Evolutionary conservation across 2,113 vertebrate species (phyloP), one percentile per base, ranked within the genome.

Genomic region (Cinclus mexicanus): DNA sequence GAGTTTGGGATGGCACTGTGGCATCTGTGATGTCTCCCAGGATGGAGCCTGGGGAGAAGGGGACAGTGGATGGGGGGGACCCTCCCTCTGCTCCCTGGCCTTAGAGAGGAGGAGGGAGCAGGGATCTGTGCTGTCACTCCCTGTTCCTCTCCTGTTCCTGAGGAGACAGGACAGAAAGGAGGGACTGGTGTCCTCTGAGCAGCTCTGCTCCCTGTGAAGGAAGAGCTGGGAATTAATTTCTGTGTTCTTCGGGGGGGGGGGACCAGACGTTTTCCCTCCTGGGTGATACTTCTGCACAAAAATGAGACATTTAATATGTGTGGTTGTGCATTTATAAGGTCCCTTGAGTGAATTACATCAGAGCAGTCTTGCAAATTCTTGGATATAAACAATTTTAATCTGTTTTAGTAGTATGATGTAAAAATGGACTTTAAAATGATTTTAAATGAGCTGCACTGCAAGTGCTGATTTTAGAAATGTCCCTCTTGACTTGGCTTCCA

Each of bases 1-100:
- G 75, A 13, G 21, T 19, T 41, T 11, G 29, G 31, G 25, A 1
- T 0, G 1, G 22, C 22, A 0, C 22, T 1, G 26, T 7, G 46
- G 57, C 28, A 2, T 23, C 59, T 21, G 14, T 2, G 69, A 11
- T 14, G 4, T 39, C 28, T 1, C 6, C 11, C 0, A 6, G 28
- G 42, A 39, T 12, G n/a, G 69, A 33, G 41, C 33, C 57, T 44
- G 37, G 28, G 19, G 1, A 50, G 25, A 50, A 25, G 8, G 47
- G 49, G 25, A 50, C 35, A 37, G 35, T 50, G 49, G 49, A 50
- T 37, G 35, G 49, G 49, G 26, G 50, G 50, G 50, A 52, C 50
- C 25, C 25, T 52, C 50, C 50, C 50, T 52, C 50, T 15, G 50
- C 50, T 26, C 49, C 49, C 49, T 50, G 49, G 14, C 49, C 14